These are phyloP conservation scores for Hydrolagus colliei DNA, from an alignment of 2,797 vertebrate species.

Conservation along the genomic window DNA sequence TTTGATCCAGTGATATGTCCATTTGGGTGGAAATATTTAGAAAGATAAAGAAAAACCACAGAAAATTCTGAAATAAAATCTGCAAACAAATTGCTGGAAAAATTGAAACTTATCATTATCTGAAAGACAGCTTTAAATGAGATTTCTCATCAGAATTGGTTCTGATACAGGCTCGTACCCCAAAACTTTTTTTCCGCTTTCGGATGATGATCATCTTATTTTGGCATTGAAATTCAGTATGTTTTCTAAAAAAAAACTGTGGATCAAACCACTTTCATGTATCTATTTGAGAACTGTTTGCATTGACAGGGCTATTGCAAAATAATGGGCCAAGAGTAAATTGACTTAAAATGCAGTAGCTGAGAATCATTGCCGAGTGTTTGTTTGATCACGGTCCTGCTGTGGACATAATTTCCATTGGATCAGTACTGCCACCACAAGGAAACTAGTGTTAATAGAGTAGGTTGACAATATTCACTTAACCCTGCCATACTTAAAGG, in stretches of 20 bases:
- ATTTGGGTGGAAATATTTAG: too few species aligned
- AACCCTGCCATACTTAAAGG: too few species aligned
- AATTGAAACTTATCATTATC: not conserved
- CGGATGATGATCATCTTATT: too few species aligned
- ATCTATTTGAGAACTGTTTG: not conserved
- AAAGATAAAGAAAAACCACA: too few species aligned
- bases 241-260: not conserved
- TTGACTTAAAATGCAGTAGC: not conserved
- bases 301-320: not conserved
- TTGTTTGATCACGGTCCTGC: not conserved
- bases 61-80: too few species aligned
- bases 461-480: not conserved
- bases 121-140: too few species aligned
- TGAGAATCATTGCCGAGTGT: not conserved
- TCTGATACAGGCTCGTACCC: too few species aligned
- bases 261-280: not conserved
- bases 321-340: not conserved
- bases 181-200: too few species aligned
- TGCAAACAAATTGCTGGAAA: conserved; percentile 2
- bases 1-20: too few species aligned
- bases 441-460: not conserved
- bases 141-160: too few species aligned
- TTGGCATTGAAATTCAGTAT: not conserved
- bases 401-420: not conserved
- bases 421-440: conserved; percentile 6